Base-by-base conservation (phyloP, 2,113 vertebrate species). In the Illadopsis cleaveri region DNA sequence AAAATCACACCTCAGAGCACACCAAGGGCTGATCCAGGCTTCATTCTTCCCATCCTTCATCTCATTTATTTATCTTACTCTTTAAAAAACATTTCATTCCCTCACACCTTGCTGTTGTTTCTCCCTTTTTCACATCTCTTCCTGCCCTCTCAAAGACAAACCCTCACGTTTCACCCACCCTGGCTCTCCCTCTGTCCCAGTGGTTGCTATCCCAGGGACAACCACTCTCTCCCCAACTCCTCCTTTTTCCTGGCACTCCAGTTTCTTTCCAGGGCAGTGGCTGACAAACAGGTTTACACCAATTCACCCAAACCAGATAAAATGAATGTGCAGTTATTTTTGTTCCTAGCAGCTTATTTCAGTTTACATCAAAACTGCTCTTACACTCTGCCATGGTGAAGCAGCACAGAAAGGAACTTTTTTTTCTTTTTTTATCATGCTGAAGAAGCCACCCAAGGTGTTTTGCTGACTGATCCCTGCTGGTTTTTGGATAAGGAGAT, bases 281-380 rank as follows among this genome's bases (percentile, higher is more conserved):
- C 85, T 90, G 79, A 40, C 42, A 38, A 78, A 28, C 40, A 72
- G 51, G 12, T 79, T 94, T 82, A 16, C 27, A 58, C 17, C 24
- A 12, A 33, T 78, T 68, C 42, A 71, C 33, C 31, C 50, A 68
- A 81, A 78, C 12, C 8, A 77, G 80, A 47, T 10, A 12, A 94
- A 93, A 82, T 35, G 21, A 50, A 71, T 38, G 31, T 71, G 35
- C 40, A 65, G 64, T 28, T 75, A 82, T 89, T 96, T 89, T 75
- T 90, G 62, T 66, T 85, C 31, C 11, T 81, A 54, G 71, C 75
- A 82, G 78, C 47, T 93, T 88, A 25, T 82, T 95, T 77, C 68
- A 72, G 81, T 76, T 96, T 87, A 35, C 57, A 82, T 62, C 50
- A 70, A 54, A 91, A 22, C 25, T 69, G 48, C 31, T 60, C 31